Conservation (phyloP, 2,113 vertebrate species). For the Nannobrachium achirus region DNA sequence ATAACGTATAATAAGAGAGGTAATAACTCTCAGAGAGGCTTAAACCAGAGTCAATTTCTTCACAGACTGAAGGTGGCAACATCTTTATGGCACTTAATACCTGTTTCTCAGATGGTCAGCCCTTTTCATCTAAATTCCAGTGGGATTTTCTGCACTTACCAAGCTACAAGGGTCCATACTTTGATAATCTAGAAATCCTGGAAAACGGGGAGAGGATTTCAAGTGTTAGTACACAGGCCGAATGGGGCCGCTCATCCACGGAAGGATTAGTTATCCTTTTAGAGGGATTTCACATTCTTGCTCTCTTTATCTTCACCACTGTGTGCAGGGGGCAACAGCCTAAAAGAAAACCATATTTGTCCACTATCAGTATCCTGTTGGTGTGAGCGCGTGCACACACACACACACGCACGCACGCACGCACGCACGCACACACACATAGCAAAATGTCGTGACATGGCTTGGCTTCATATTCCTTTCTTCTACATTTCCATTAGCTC, state of each 20-base stretch:
- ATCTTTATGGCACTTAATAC: conserved; percentile 39
- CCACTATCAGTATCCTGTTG: conserved; percentile 27
- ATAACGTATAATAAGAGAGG: not conserved
- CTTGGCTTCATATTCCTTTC: not conserved
- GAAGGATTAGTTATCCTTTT: conserved; percentile 53
- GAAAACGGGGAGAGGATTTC: conserved; percentile 51
- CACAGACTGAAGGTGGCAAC: conserved; percentile 12
- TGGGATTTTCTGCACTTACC: conserved; percentile 12
- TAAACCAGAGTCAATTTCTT: conserved; percentile 44
- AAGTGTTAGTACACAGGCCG: conserved; percentile 29
- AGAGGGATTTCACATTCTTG: conserved; percentile 47
- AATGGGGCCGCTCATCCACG: conserved; percentile 37
- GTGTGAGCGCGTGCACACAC: too few species aligned
- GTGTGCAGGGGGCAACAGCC: conserved; percentile 37
- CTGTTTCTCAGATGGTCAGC: conserved; percentile 54
- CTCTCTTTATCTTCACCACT: conserved; percentile 26
- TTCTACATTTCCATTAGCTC: too few species aligned
- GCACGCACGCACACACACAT: too few species aligned
- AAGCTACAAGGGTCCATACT: conserved; percentile 32
- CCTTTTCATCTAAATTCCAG: conserved; percentile 26
- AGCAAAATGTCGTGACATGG: not conserved
- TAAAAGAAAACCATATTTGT: conserved; percentile 31
- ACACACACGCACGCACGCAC: too few species aligned
- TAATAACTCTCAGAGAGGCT: conserved; percentile 22
- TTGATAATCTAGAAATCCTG: conserved; percentile 42